Percentiles rank a stretch among this genome's conserved stretches.
phyloP scores from a whole-genome alignment of 1,140 invertebrate genomes.

The Drosophila lini region DNA sequence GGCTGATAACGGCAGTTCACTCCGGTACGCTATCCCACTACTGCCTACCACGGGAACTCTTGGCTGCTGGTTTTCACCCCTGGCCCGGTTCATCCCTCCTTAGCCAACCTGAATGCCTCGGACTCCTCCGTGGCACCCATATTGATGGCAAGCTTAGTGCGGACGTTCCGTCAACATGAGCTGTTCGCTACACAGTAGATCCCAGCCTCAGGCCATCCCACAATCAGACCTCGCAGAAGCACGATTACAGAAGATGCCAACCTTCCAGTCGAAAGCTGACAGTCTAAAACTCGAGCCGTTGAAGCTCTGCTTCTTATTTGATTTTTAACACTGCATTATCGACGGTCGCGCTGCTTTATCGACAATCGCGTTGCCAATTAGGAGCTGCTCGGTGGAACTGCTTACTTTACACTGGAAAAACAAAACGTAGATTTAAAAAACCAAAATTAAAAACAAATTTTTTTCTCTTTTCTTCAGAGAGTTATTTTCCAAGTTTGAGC shows the following conservation, averaged over 20 bases:
- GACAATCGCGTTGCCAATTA: too few species aligned
- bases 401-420: too few species aligned
- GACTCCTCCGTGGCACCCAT: slow-evolving; percentile 94
- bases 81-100: slow-evolving; percentile 98
- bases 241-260: slow-evolving; percentile 97
- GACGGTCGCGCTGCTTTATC: too few species aligned
- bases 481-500: too few species aligned
- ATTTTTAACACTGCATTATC: too few species aligned
- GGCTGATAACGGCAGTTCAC: slow-evolving; percentile 93
- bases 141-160: slow-evolving; percentile 96
- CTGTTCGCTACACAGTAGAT: slow-evolving; percentile 88
- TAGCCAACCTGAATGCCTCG: slow-evolving; percentile 93
- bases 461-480: too few species aligned
- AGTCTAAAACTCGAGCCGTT: too few species aligned
- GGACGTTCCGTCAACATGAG: slow-evolving; percentile 93
- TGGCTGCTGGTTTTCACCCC: slow-evolving; percentile 98
- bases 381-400: too few species aligned
- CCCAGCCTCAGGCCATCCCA: slow-evolving; percentile 95
- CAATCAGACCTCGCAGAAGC: slow-evolving; percentile 94
- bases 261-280: slow-evolving; percentile 94
- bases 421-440: too few species aligned
- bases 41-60: slow-evolving; percentile 97
- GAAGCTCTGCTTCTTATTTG: too few species aligned
- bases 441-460: too few species aligned
- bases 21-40: slow-evolving; percentile 99